phyloP scores from a whole-genome alignment of 2,888 invertebrate genomes.

The Pycnomerus fuliginosus region DNA sequence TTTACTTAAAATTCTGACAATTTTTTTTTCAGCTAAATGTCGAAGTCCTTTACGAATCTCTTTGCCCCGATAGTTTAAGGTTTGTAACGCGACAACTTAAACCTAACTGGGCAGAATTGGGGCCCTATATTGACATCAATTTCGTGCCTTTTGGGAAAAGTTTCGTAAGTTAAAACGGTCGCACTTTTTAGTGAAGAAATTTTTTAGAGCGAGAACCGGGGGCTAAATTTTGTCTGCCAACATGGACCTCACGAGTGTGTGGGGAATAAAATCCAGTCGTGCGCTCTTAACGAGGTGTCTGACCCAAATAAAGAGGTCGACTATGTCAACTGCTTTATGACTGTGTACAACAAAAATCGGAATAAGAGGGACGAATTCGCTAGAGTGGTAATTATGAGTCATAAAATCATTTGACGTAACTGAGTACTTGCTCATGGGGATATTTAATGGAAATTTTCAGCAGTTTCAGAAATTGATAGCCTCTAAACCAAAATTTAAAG shows the following conservation, averaged over 20 bases:
- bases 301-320: constrained; percentile 48
- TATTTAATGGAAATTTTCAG: no score
- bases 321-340: constrained; percentile 48
- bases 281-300: constrained; percentile 53
- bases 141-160: constrained; percentile 69
- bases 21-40: constrained; percentile 53
- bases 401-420: no score
- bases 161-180: constrained; percentile 52
- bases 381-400: not conserved
- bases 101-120: constrained; percentile 55
- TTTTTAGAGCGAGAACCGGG: constrained; percentile 38
- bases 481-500: no score
- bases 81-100: constrained; percentile 59
- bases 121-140: constrained; percentile 55
- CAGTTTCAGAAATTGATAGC: no score
- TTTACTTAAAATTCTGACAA: not conserved
- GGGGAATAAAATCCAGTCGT: constrained; percentile 65
- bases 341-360: constrained; percentile 30
- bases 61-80: constrained; percentile 61
- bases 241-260: constrained; percentile 64
- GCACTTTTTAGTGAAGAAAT: no score
- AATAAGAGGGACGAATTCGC: constrained; percentile 33
- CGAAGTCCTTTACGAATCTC: constrained; percentile 61
- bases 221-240: constrained; percentile 54
- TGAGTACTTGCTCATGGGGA: no score